Evolutionary conservation across 2,113 vertebrate genomes (phyloP).

Genomic region (Anseranas semipalmata): DNA sequence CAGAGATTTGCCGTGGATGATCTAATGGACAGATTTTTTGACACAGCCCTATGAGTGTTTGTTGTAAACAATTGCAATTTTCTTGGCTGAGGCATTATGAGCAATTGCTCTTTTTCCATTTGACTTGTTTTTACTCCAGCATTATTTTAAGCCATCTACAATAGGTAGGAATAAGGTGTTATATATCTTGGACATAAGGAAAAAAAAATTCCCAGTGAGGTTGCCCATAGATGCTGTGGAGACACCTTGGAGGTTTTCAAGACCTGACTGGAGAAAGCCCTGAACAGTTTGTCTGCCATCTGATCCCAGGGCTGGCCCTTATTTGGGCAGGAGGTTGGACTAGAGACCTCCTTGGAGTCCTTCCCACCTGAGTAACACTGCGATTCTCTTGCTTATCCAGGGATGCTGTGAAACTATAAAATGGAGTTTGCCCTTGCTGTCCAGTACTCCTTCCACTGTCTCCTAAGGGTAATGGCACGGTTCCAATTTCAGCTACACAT

Average conservation of each 20-base stretch:
- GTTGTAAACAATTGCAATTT: neutral
- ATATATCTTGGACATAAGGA: neutral
- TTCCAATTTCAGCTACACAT: neutral
- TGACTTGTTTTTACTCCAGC: neutral
- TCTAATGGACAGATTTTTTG: neutral
- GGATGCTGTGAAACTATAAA: neutral
- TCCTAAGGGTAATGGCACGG: neutral
- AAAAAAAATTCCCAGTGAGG: neutral
- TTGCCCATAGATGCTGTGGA: neutral
- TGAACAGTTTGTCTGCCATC: neutral
- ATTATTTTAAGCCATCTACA: neutral
- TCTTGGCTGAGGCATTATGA: neutral
- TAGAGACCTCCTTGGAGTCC: neutral
- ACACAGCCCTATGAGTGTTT: neutral
- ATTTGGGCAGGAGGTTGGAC: neutral
- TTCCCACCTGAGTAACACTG: neutral
- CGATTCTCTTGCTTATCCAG: neutral
- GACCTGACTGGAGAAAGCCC: neutral
- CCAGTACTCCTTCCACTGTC: neutral
- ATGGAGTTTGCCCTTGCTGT: neutral
- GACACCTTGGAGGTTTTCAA: neutral
- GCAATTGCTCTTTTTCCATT: neutral
- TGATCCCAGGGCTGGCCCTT: neutral
- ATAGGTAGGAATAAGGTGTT: neutral
- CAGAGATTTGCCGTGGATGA: neutral